Percentiles rank a stretch among this genome's conserved stretches.
These are phyloP conservation scores for Choreutis nemorana DNA, from an alignment of 2,888 invertebrate genomes.

Conservation along the genomic window DNA sequence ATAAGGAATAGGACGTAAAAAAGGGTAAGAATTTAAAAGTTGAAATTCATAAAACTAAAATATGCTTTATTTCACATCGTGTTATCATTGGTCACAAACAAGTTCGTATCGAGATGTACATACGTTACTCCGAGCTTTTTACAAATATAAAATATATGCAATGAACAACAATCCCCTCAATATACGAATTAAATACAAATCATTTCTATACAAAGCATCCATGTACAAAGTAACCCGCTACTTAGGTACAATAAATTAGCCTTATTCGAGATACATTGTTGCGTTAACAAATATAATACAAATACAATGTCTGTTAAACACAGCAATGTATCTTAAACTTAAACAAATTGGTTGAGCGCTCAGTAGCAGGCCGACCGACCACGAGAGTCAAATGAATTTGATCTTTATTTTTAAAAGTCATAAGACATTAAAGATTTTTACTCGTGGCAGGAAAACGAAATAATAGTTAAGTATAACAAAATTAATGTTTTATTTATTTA, in stretches of 20 bases:
- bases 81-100: slow-evolving; percentile 59
- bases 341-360: too few species aligned
- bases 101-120: slow-evolving; percentile 43
- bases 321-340: too few species aligned
- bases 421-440: too few species aligned
- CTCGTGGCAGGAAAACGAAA: too few species aligned
- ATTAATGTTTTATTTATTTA: not conserved
- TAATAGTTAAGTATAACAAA: too few species aligned
- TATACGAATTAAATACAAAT: slow-evolving; percentile 33
- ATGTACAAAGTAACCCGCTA: slow-evolving; percentile 14
- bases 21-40: slow-evolving; percentile 24
- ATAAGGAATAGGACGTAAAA: too few species aligned
- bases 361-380: too few species aligned
- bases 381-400: too few species aligned
- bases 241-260: too few species aligned
- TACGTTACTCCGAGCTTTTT: slow-evolving; percentile 34
- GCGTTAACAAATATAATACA: too few species aligned
- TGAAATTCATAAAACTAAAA: slow-evolving; percentile 48
- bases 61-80: slow-evolving; percentile 63
- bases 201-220: slow-evolving; percentile 18
- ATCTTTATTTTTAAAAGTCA: too few species aligned
- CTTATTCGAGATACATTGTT: too few species aligned
- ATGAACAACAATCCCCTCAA: slow-evolving; percentile 47
- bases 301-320: not conserved
- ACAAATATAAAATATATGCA: slow-evolving; percentile 59